These are phyloP conservation scores for Malurus elegans DNA, from an alignment of 2,113 vertebrate species.

Conservation along the genomic window DNA sequence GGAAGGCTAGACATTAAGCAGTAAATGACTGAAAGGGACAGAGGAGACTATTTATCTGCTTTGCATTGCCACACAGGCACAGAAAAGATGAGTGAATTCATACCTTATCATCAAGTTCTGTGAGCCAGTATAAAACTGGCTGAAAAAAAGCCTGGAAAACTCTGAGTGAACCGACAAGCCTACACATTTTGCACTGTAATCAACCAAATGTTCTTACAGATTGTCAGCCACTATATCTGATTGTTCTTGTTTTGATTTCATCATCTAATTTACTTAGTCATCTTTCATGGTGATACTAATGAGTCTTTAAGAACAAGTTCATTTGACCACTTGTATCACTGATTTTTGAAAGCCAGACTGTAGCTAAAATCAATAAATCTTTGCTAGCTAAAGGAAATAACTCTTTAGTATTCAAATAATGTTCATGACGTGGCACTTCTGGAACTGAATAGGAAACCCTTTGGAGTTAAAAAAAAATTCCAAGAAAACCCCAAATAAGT, in stretches of 20 bases:
- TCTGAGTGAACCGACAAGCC: not conserved
- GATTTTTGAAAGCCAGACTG: not conserved
- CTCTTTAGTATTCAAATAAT: not conserved
- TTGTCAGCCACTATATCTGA: not conserved
- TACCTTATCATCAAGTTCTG: not conserved
- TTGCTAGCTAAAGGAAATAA: not conserved
- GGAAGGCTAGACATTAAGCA: not conserved
- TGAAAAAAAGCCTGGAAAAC: not conserved
- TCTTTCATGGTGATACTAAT: not conserved
- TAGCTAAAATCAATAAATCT: not conserved
- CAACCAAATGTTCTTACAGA: not conserved
- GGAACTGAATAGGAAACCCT: not conserved
- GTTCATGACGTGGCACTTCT: not conserved
- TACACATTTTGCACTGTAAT: not conserved
- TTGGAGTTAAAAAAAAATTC: not conserved
- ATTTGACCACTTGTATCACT: not conserved
- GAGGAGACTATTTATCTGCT: not conserved
- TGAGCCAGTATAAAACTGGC: not conserved
- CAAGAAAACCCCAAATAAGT: not conserved
- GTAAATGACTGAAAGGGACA: not conserved
- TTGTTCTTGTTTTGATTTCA: not conserved
- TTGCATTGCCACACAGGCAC: not conserved
- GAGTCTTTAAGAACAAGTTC: not conserved
- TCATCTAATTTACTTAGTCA: not conserved
- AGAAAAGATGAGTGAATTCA: not conserved